Evolutionary conservation across 2,113 vertebrate genomes (phyloP).

Genomic region (Plestiodon gilberti): DNA sequence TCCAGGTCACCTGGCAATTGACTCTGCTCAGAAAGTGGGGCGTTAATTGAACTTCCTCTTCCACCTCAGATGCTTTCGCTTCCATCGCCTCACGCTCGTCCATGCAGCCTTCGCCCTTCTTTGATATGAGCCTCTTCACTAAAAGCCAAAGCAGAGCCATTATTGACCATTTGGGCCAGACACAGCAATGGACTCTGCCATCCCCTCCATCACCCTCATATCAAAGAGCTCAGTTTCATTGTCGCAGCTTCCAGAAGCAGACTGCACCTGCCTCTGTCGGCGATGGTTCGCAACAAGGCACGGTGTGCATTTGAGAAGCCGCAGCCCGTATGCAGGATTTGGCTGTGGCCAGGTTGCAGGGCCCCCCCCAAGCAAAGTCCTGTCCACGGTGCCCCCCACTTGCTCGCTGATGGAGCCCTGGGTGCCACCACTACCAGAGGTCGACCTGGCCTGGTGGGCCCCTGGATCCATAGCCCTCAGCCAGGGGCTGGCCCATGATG

Average conservation of each 20-base stretch:
- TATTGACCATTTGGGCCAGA: background rate
- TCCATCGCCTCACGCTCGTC: background rate
- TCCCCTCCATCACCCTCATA: background rate
- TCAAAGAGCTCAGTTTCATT: too few species aligned
- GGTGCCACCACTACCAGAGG: too few species aligned
- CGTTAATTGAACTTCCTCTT: background rate
- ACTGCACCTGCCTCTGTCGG: background rate
- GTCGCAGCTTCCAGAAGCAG: background rate
- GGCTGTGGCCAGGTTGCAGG: too few species aligned
- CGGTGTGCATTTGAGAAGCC: too few species aligned
- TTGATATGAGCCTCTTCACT: background rate
- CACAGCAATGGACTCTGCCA: background rate
- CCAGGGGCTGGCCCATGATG: too few species aligned
- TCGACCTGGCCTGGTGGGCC: too few species aligned
- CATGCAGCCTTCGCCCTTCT: background rate
- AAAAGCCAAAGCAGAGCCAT: background rate
- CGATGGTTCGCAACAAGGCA: too few species aligned
- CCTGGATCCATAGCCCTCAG: too few species aligned
- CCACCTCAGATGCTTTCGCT: background rate
- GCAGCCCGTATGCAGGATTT: too few species aligned
- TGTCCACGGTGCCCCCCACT: too few species aligned
- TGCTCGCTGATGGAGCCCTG: too few species aligned
- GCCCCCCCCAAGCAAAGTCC: too few species aligned
- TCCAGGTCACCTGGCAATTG: slow-evolving; percentile 33
- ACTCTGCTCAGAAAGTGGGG: slow-evolving; percentile 12